Conservation (phyloP, 2,113 vertebrate genomes). For the Myocastor coypus region DNA sequence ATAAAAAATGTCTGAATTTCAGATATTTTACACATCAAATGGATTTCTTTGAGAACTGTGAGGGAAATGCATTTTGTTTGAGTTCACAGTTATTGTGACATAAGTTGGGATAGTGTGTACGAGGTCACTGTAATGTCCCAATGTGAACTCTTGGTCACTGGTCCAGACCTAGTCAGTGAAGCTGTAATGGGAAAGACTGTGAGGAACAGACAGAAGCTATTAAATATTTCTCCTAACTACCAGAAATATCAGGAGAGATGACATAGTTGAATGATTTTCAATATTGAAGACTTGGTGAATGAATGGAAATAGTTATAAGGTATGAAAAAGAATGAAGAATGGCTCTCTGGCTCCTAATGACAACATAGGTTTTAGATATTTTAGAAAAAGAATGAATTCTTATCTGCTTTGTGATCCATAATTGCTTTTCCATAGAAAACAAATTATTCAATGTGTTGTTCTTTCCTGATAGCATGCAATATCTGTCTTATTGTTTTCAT, state of each 20-base stretch:
- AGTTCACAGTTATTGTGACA: neutral
- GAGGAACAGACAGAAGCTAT: neutral
- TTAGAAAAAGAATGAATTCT: neutral
- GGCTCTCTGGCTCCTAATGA: neutral
- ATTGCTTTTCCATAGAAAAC: neutral
- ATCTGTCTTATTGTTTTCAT: neutral
- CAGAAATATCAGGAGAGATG: neutral
- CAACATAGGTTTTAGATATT: neutral
- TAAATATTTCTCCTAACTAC: neutral
- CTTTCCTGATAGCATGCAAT: neutral
- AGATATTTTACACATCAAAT: neutral
- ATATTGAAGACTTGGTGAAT: slow-evolving; percentile 17
- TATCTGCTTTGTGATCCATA: neutral
- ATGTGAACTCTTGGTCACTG: neutral
- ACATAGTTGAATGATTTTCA: neutral
- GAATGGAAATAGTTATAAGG: neutral
- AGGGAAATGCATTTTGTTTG: neutral
- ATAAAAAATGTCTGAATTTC: neutral
- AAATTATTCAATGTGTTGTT: neutral
- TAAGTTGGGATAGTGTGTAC: neutral
- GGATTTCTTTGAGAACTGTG: neutral
- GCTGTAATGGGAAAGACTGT: neutral
- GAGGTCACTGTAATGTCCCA: neutral
- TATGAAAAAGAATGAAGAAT: neutral
- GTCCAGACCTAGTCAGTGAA: neutral